Conservation (phyloP, 1,140 invertebrate species). For the Platorchestia sp. region DNA sequence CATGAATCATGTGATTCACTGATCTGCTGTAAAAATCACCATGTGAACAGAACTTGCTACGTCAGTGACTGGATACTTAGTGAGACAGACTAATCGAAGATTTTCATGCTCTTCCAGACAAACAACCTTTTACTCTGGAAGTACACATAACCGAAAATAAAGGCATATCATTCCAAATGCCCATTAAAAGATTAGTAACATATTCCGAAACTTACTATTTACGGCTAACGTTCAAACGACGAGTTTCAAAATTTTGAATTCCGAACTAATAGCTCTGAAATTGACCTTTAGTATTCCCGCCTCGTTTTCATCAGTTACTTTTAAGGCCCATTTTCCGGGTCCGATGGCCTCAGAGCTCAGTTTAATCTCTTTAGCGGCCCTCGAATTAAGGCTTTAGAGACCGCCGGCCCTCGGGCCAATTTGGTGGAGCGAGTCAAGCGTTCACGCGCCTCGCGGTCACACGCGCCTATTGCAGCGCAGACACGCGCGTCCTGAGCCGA, state of each 20-base stretch:
- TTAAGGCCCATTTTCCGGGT: not conserved
- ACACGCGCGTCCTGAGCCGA: too few species aligned
- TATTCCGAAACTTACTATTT: not conserved
- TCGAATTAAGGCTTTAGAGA: not conserved
- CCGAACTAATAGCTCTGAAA: not conserved
- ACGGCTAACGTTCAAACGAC: not conserved
- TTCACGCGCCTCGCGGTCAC: not conserved
- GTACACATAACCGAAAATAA: too few species aligned
- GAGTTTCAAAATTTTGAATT: not conserved
- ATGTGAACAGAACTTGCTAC: too few species aligned
- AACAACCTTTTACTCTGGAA: too few species aligned
- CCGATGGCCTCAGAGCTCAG: not conserved
- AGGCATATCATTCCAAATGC: too few species aligned
- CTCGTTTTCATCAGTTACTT: not conserved
- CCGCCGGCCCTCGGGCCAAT: not conserved
- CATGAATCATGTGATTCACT: too few species aligned
- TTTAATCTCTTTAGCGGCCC: slow-evolving; percentile 6
- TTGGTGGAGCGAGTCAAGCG: not conserved
- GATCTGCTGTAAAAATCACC: too few species aligned
- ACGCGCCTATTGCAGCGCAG: too few species aligned
- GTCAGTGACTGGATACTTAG: too few species aligned
- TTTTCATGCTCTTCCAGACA: too few species aligned
- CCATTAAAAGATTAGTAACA: not conserved
- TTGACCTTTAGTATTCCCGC: not conserved
- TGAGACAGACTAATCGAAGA: too few species aligned